Base-by-base conservation (phyloP, 2,888 invertebrate genomes). In the Stegana nigrithorax region DNA sequence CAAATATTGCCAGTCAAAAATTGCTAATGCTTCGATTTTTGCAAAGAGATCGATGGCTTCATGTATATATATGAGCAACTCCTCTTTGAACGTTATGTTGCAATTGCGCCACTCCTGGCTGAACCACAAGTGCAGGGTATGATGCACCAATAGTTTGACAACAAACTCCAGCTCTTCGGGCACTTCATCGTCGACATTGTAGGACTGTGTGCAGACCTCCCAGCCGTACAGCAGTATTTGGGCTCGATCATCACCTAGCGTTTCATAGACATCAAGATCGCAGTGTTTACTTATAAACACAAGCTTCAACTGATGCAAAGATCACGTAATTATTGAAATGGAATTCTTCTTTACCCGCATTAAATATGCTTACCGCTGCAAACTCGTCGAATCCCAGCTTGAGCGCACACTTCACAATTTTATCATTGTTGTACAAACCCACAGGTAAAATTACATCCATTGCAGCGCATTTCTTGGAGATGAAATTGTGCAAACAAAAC, bases 391-490 rank as follows among this genome's bases (percentile, higher is more conserved):
- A 83, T 36, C 79, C 71, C 39, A 82, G 66, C 44, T 74, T 64
- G 1, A 73, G 45, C 36, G 83, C 83, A 63, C 69, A 68, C 26
- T 68, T 60, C 6, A 77, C 55, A 66, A 82, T 67, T 42, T 73
- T 70, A 7, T 78, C 60, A 7, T 69, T 67, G 63, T 77, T 67
- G 25, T 71, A 67, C 44, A 70, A 70, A 26, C 72, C 69, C 25
- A 68, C 62, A 3, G 82, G 79, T n/a, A 82, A 59, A 42, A 82
- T 70, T 4, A 80, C 63, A 4, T 82, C 81, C 82, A 82, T 82
- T 44, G 62, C 63, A 44, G n/a, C 19, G 45, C 1, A 14, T 1
- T 1, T 39, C 1, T n/a, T 8, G n/a, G 32, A 4, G 32, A 32
- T n/a, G 32, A 32, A 32, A 32, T n/a, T n/a, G n/a, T n/a, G n/a